Evolutionary conservation across 1,140 invertebrate species (phyloP), one percentile per base, ranked within the genome.

Genomic region (Uloborus diversus): DNA sequence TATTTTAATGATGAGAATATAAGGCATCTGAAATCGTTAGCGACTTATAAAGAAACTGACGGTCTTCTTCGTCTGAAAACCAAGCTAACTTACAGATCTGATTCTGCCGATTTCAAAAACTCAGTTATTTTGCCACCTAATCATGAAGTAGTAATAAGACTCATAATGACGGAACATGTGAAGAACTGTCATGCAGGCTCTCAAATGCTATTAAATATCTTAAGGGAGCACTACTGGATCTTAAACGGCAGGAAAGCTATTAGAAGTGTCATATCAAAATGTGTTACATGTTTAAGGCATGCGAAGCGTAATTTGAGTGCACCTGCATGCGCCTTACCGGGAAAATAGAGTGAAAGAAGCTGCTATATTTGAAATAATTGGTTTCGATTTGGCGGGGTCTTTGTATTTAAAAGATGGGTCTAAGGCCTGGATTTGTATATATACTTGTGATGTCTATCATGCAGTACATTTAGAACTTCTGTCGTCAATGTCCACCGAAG

Each of bases 391-490:
- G 4, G 35, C 37, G 5, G 65, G 37, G 4, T 4, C 65, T 28
- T 20, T 68, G 3, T 85, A 88, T 53, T 9, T 78, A 0, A 81
- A 87, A 13, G 86, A 84, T 81, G 71, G 69, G 9, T 62, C 64
- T 20, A 89, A 89, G 64, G 83, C 81, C 3, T 89, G 87, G 70
- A 56, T 88, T 5, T 84, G 81, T 13, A 2, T 89, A 5, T 89
- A 88, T 61, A 83, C 88, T 4, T 89, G 87, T 69, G 84, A 88
- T 30, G 49, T 80, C 3, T 86, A 86, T 0, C 86, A 82, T 86
- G 85, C 85, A 84, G 86, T 83, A 83, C 87, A 87, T 86, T 85
- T 85, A 83, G 88, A 85, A 86, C n/a, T n/a, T n/a, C n/a, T n/a
- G n/a, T n/a, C n/a, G n/a, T n/a, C n/a, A n/a, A n/a, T n/a, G n/a